These are phyloP conservation scores for Theocolax elegans DNA, from an alignment of 1,140 invertebrate genomes.

Conservation along the genomic window DNA sequence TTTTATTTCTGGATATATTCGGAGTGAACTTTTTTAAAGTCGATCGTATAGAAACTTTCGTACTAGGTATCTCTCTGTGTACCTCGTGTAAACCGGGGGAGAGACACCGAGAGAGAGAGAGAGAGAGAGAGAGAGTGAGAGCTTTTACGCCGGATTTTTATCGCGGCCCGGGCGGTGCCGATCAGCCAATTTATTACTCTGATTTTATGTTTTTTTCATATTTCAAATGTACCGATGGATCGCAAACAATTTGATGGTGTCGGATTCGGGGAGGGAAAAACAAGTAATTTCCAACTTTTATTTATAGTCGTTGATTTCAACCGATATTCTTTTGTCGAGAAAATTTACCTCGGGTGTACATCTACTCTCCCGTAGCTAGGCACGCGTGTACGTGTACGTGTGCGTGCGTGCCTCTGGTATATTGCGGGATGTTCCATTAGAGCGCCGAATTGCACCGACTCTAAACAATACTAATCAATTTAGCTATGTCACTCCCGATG, in stretches of 20 bases:
- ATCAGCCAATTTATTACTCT: slow-evolving; percentile 38
- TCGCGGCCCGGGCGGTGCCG: slow-evolving; percentile 24
- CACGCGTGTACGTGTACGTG: background rate
- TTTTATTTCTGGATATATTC: slow-evolving; percentile 32
- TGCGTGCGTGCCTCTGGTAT: too few relatives aligned
- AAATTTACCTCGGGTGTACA: too few relatives aligned
- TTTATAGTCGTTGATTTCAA: slow-evolving; percentile 41
- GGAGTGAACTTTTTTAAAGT: slow-evolving; percentile 20
- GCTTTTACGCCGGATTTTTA: slow-evolving; percentile 35
- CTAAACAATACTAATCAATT: slow-evolving; percentile 38
- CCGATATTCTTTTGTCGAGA: background rate
- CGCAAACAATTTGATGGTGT: slow-evolving; percentile 37
- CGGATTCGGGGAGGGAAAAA: slow-evolving; percentile 6
- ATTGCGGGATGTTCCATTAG: slow-evolving; percentile 37
- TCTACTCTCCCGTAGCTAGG: too few relatives aligned
- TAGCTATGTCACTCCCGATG: slow-evolving; percentile 23
- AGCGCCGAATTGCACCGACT: slow-evolving; percentile 14
- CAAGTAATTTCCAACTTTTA: slow-evolving; percentile 37
- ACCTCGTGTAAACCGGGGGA: background rate
- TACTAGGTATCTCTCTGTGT: too few relatives aligned
- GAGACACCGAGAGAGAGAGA: background rate
- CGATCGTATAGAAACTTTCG: slow-evolving; percentile 26
- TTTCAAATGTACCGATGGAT: slow-evolving; percentile 36
- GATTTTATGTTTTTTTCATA: slow-evolving; percentile 29
- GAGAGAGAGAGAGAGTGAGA: background rate